phyloP scores from a whole-genome alignment of 2,888 invertebrate species.

The Mythimna impura region DNA sequence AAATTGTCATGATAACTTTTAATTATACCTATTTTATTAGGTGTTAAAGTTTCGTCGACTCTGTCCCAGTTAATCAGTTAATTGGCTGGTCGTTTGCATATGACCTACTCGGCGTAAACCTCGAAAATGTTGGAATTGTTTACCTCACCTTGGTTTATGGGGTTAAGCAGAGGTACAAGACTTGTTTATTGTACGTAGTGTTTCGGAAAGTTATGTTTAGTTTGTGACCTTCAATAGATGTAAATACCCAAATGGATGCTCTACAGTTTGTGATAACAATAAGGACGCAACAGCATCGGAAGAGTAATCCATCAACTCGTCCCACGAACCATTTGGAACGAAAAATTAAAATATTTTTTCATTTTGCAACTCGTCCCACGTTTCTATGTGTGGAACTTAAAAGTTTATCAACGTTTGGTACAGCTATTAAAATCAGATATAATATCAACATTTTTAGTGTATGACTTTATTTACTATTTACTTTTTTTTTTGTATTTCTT shows the following conservation, averaged over 20 bases:
- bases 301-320: no score
- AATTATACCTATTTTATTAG: slow-evolving; percentile 20
- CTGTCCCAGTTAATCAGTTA: slow-evolving; percentile 35
- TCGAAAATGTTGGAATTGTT: slow-evolving; percentile 46
- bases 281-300: no score
- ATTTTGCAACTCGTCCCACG: no score
- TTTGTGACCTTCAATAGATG: neutral
- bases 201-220: slow-evolving; percentile 14
- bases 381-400: no score
- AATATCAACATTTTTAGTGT: no score
- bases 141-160: slow-evolving; percentile 19
- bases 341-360: no score
- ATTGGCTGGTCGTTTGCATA: slow-evolving; percentile 26
- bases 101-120: slow-evolving; percentile 47
- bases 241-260: neutral
- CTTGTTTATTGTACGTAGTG: neutral
- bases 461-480: no score
- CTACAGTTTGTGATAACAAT: no score
- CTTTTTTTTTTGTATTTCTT: no score
- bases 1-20: neutral
- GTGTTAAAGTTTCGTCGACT: slow-evolving; percentile 14
- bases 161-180: slow-evolving; percentile 14
- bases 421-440: no score
- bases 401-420: no score
- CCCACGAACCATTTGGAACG: no score